These are phyloP conservation scores for Marisa cornuarietis DNA, from an alignment of 1,140 invertebrate genomes.

Conservation along the genomic window DNA sequence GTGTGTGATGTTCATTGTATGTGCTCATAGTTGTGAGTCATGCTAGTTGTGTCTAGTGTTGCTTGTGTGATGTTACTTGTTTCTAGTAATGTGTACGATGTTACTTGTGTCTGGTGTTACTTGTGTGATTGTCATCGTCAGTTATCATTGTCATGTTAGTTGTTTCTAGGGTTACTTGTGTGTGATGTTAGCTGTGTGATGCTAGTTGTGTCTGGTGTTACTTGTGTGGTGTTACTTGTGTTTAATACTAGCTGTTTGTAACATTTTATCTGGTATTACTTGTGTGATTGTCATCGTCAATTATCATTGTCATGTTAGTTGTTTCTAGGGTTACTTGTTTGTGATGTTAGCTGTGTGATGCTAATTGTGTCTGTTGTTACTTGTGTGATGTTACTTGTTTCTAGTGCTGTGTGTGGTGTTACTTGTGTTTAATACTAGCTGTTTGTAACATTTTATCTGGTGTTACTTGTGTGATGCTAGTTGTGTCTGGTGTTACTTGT, in stretches of 20 bases:
- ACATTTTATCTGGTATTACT: background rate
- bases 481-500: too few relatives aligned
- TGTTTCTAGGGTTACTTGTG: background rate
- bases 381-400: background rate
- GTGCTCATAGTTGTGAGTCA: background rate
- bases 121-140: too few relatives aligned
- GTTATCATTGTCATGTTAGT: too few relatives aligned
- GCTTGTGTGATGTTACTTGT: background rate
- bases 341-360: background rate
- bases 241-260: background rate
- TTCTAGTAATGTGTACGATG: background rate
- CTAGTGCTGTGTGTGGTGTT: background rate
- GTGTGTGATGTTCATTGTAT: slow-evolving; percentile 4
- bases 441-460: too few relatives aligned
- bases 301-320: too few relatives aligned
- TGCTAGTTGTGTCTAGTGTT: background rate
- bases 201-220: background rate
- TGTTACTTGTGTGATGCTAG: background rate
- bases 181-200: background rate
- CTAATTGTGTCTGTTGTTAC: background rate
- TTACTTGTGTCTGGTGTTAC: background rate
- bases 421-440: too few relatives aligned
- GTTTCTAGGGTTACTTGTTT: background rate
- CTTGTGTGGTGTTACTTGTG: background rate
- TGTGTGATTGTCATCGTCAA: too few relatives aligned